Percentiles rank a stretch among this genome's conserved stretches.
These are phyloP conservation scores for Cyprinodon tularosa DNA, from an alignment of 2,113 vertebrate species.

Conservation along the genomic window DNA sequence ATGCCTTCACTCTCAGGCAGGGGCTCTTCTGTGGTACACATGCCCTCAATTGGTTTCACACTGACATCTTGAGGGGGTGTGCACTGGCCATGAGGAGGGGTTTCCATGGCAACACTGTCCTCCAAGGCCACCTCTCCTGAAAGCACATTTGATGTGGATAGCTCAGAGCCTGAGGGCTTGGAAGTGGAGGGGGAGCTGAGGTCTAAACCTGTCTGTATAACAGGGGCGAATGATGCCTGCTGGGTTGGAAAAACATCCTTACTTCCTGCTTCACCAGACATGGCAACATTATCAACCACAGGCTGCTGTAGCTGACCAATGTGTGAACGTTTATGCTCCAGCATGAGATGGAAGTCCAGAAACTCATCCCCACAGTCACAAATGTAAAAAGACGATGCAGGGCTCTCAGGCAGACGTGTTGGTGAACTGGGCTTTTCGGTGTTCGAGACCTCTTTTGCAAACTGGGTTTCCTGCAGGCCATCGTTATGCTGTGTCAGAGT, in stretches of 20 bases:
- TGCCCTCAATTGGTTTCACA: constrained; percentile 33
- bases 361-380: constrained; percentile 78
- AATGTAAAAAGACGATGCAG: constrained; percentile 60
- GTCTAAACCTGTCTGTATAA: constrained; percentile 30
- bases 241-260: constrained; percentile 15
- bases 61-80: constrained; percentile 11
- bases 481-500: constrained; percentile 33
- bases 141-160: constrained; percentile 18
- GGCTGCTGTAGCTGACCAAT: constrained; percentile 38
- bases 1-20: constrained; percentile 16
- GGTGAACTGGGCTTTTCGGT: constrained; percentile 35
- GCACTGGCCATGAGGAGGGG: constrained; percentile 36
- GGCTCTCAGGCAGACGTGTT: constrained; percentile 24
- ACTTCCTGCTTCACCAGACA: constrained; percentile 6
- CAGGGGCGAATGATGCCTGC: constrained; percentile 16
- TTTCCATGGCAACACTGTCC: constrained; percentile 34
- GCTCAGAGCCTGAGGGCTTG: constrained; percentile 38
- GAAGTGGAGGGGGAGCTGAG: constrained; percentile 49
- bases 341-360: constrained; percentile 63
- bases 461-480: constrained; percentile 35
- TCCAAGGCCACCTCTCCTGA: constrained; percentile 32
- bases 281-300: constrained; percentile 22
- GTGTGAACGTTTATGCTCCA: constrained; percentile 72
- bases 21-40: constrained; percentile 15
- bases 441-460: constrained; percentile 55